Base-by-base conservation (phyloP, 1,140 invertebrate genomes). In the Xylocopa sonorina region DNA sequence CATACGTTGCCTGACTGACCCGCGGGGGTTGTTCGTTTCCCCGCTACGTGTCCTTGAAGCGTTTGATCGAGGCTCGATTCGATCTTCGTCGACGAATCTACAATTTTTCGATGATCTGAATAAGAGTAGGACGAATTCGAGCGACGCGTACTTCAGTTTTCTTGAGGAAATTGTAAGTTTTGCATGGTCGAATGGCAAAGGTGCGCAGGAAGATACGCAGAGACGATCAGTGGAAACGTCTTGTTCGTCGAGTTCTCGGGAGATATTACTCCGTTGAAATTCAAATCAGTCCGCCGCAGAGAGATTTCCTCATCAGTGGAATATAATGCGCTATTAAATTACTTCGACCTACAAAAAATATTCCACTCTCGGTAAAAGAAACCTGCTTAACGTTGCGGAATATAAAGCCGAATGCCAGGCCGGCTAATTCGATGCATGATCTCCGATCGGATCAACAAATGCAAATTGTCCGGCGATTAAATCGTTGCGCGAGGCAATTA, bases 391-490 rank as follows among this genome's bases (percentile, higher is more conserved):
- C 38, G 29, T 6, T 18, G 32, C 29, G 7, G n/a, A 60, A 21
- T 29, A 58, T 34, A 6, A n/a, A 34, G 21, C 6, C 10, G 14
- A 32, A 14, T 32, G 27, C 10, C 12, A 32, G 27, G 14, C 5
- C 16, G 16, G 48, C 18, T 50, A 5, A 10, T 21, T 6, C 12
- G 16, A 14, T 14, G 43, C 43, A 16, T 12, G 53, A 55, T 60
- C 57, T 60, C 16, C 57, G 57, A 60, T 60, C 51, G 7, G 51
- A 53, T 53, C 51, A 6, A 27, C 58, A 38, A 24, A 62, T 43
- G 60, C 34, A 41, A 62, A 62, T 62, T 18, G 57, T 3, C 1
- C 2, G 16, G 5, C 21, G 60, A 60, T 62, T 62, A n/a, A 24
- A 62, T 62, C 34, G 38, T 14, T n/a, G 60, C 7, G 6, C 21